Percentiles rank a stretch among this genome's conserved stretches.
phyloP scores from a whole-genome alignment of 2,888 invertebrate genomes.

The Acrocyrtus sp. region DNA sequence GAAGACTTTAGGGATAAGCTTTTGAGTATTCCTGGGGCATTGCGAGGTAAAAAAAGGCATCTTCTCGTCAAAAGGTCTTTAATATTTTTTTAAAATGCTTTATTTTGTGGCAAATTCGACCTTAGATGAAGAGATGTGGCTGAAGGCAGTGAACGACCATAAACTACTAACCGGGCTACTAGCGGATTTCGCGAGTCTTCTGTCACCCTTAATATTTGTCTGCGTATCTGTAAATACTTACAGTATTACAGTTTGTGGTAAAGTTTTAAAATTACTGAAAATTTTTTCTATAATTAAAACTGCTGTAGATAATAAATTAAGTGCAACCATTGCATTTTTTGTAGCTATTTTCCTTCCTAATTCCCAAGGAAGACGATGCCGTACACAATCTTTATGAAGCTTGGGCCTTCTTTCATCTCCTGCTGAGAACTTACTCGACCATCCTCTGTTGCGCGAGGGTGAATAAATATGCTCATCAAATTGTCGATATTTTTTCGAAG shows the following conservation, averaged over 20 bases:
- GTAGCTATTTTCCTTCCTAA: constrained; percentile 30
- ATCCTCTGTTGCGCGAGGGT: background rate
- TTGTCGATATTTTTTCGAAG: background rate
- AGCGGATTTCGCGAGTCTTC: constrained; percentile 32
- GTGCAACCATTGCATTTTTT: too few species aligned
- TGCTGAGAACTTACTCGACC: background rate
- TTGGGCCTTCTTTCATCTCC: constrained; percentile 17
- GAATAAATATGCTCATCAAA: background rate
- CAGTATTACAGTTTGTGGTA: constrained; percentile 58
- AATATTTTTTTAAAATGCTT: too few species aligned
- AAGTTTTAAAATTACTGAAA: background rate
- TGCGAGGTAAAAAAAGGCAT: too few species aligned
- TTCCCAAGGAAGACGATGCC: constrained; percentile 25
- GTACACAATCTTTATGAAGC: constrained; percentile 46
- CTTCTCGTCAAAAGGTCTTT: too few species aligned
- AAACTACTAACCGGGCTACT: constrained; percentile 44
- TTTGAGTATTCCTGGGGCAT: too few species aligned
- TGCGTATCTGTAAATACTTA: constrained; percentile 57
- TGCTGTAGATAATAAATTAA: too few species aligned
- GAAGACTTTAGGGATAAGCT: background rate
- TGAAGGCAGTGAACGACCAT: constrained; percentile 51
- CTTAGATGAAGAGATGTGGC: constrained; percentile 55
- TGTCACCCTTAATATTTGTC: constrained; percentile 58
- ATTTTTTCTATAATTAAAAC: too few species aligned
- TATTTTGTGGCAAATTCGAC: too few species aligned